These are phyloP conservation scores for Paraescarpia echinospica DNA, from an alignment of 1,140 invertebrate species.

Conservation along the genomic window DNA sequence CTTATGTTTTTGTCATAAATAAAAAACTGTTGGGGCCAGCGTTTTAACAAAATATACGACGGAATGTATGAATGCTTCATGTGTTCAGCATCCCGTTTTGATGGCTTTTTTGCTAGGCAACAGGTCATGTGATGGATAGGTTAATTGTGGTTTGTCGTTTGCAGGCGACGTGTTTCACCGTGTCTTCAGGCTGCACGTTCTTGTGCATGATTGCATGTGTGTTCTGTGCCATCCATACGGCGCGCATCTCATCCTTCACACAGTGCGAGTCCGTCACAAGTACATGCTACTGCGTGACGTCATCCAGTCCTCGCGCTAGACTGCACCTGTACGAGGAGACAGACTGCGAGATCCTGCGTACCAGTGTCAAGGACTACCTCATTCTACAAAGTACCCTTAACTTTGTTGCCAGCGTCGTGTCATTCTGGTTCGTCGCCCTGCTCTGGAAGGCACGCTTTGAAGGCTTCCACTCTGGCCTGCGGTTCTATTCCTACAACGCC, in stretches of 20 bases:
- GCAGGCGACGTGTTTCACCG: constrained; percentile 36
- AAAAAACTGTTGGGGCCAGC: too few species aligned
- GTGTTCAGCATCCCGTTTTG: too few species aligned
- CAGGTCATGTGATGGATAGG: too few species aligned
- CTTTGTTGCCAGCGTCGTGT: constrained; percentile 16
- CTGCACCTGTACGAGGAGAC: not conserved
- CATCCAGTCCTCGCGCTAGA: not conserved
- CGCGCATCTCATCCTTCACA: constrained; percentile 30
- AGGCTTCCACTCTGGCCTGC: constrained; percentile 11
- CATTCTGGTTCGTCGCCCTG: constrained; percentile 15
- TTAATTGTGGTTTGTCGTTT: constrained; percentile 25
- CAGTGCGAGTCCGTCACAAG: constrained; percentile 19
- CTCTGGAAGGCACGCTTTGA: constrained; percentile 20
- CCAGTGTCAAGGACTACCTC: constrained; percentile 22
- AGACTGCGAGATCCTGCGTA: constrained; percentile 6
- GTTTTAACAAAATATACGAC: too few species aligned
- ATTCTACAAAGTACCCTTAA: constrained; percentile 22
- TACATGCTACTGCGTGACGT: not conserved
- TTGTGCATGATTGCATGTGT: constrained; percentile 35
- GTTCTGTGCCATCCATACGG: constrained; percentile 36
- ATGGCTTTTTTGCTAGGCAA: too few species aligned
- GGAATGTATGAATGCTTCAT: too few species aligned
- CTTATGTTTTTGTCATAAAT: too few species aligned
- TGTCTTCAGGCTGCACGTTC: constrained; percentile 34
- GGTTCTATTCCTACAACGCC: constrained; percentile 20